Evolutionary conservation across 1,140 invertebrate genomes (phyloP), one percentile per base, ranked within the genome.

Genomic region (Aplysia californica): DNA sequence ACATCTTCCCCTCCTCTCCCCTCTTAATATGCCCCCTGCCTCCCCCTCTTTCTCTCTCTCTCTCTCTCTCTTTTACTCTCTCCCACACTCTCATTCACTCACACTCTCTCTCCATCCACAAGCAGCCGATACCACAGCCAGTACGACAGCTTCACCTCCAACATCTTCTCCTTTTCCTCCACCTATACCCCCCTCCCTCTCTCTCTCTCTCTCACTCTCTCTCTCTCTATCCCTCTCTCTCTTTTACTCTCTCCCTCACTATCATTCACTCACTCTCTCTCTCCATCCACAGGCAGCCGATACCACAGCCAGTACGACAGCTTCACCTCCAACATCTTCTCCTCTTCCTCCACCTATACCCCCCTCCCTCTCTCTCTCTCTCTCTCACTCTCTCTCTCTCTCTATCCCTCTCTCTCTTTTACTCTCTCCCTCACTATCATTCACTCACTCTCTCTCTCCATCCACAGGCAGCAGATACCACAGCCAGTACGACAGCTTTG

Each of bases 131-230:
- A 29, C 15, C 66, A 69, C 41, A 58, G 69, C 33, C 18, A 71
- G 20, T 71, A 21, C 21, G 29, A 58, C 55, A 71, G 50, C 50
- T 26, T 71, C n/a, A n/a, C 55, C 26, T 71, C 69, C 2, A 58
- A 71, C 33, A 58, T 71, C 31, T 58, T 73, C 38, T 73, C 71
- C 29, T 31, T 39, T 23, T 64, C 71, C 15, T 73, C 71, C 41
- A 21, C n/a, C 15, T 61, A 10, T 61, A 10, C 29, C 58, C 29
- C 58, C 29, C 58, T 61, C 58, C 29, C 58, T 61, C 58, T 61
- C 58, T 61, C 58, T 61, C 58, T 61, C 58, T 61, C 58, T 61
- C 58, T 61, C 58, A 18, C 58, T 31, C 58, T 29, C 58, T 61
- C 58, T 61, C 58, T 61, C 58, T 61, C 58, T 61, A 20, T 61